A percentile compares a stretch with the other conserved stretches of the same genome.
Evolutionary conservation across 2,888 invertebrate species (phyloP).

Genomic region (Boloria euphrosyne): DNA sequence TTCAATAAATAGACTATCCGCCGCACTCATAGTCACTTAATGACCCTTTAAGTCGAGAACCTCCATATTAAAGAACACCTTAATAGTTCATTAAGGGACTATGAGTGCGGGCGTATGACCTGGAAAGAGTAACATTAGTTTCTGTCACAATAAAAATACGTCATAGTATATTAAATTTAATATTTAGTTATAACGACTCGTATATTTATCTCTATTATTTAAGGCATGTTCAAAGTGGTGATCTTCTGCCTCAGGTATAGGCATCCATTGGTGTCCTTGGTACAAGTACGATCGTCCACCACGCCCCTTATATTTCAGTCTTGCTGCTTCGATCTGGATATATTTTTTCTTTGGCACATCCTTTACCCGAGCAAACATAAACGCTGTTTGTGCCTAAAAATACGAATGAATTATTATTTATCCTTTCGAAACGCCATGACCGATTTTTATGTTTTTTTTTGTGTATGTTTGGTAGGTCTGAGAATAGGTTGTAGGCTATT

Average conservation of each 20-base stretch:
- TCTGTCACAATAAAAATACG: not conserved
- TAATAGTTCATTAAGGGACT: too few relatives aligned
- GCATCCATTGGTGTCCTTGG: conserved; percentile 65
- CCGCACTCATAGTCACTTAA: too few relatives aligned
- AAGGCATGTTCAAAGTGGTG: conserved; percentile 28
- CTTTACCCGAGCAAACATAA: conserved; percentile 48
- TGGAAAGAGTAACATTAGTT: too few relatives aligned
- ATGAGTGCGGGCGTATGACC: too few relatives aligned
- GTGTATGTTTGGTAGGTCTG: too few relatives aligned
- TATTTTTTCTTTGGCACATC: conserved; percentile 52
- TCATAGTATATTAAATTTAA: not conserved
- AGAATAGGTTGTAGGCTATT: too few relatives aligned
- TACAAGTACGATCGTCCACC: conserved; percentile 63
- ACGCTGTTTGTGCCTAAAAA: conserved; percentile 46
- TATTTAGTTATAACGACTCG: not conserved
- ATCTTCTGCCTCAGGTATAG: conserved; percentile 57
- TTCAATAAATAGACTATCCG: too few relatives aligned
- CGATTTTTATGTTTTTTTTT: not conserved
- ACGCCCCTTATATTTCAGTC: conserved; percentile 52
- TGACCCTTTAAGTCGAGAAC: too few relatives aligned
- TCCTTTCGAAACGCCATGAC: not conserved
- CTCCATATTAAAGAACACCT: too few relatives aligned
- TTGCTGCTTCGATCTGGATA: conserved; percentile 53
- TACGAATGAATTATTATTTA: not conserved
- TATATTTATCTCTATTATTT: conserved; percentile 6